Percentiles rank a stretch among this genome's conserved stretches.
phyloP scores from a whole-genome alignment of 2,888 invertebrate species.

The Euspilapteryx auroguttella region DNA sequence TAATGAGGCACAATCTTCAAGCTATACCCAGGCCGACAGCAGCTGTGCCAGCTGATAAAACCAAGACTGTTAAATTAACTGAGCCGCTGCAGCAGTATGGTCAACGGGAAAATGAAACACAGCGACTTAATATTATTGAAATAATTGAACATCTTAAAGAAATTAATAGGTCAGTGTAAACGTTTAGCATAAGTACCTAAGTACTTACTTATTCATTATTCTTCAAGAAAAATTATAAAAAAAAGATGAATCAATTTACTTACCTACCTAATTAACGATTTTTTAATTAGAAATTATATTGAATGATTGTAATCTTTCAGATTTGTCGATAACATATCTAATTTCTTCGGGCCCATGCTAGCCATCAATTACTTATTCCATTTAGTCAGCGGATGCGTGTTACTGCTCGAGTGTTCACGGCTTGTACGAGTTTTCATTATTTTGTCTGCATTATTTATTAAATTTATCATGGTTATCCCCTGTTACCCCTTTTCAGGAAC shows the following conservation, averaged over 20 bases:
- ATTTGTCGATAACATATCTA: not conserved
- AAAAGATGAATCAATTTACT: not conserved
- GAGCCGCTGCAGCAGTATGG: not conserved
- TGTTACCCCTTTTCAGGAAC: not conserved
- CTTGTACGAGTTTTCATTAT: not conserved
- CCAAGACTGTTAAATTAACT: not conserved
- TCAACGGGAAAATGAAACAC: not conserved
- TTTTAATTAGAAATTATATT: too few species aligned
- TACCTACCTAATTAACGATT: too few species aligned
- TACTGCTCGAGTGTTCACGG: slow-evolving; percentile 1
- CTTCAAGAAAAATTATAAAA: not conserved
- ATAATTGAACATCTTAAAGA: not conserved
- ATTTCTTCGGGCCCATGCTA: slow-evolving; percentile 1
- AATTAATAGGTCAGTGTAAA: not conserved
- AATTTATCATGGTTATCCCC: not conserved
- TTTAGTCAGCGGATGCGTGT: slow-evolving; percentile 1
- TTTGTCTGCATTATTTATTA: not conserved
- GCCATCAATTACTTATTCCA: not conserved
- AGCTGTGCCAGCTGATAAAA: not conserved
- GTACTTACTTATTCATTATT: not conserved
- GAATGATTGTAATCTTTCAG: too few species aligned
- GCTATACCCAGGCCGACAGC: slow-evolving; percentile 3
- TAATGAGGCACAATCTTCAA: slow-evolving; percentile 7
- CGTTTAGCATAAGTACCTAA: not conserved
- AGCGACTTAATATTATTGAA: not conserved